A percentile compares a stretch with the other conserved stretches of the same genome.
Conservation (phyloP, 2,797 vertebrate genomes). For the Rhincodon typus region DNA sequence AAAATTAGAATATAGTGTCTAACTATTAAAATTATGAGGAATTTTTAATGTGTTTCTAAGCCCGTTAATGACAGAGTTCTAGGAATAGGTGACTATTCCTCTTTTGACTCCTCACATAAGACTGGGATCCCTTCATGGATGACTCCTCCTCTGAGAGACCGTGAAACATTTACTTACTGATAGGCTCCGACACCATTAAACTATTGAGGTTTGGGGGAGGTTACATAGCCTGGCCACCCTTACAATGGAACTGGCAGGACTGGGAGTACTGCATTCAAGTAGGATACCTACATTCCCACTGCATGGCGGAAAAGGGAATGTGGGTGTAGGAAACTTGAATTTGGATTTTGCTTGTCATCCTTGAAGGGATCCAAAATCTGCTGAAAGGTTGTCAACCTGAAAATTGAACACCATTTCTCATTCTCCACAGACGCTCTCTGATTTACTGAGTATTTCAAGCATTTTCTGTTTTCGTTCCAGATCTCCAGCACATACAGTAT, state of each 20-base stretch:
- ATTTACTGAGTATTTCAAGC: background rate
- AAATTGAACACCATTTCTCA: too few relatives aligned
- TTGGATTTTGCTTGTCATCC: too few relatives aligned
- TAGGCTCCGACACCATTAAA: background rate
- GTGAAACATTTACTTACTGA: background rate
- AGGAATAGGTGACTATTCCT: background rate
- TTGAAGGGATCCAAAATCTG: too few relatives aligned
- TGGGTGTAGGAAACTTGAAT: too few relatives aligned
- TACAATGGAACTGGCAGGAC: background rate
- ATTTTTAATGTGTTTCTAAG: background rate
- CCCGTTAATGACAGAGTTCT: background rate
- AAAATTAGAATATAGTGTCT: too few relatives aligned
- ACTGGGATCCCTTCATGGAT: background rate
- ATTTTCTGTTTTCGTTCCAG: too few relatives aligned
- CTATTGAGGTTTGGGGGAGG: too few relatives aligned
- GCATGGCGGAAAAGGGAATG: too few relatives aligned
- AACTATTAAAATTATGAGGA: background rate
- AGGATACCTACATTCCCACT: too few relatives aligned
- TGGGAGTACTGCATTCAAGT: too few relatives aligned
- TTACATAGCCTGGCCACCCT: background rate
- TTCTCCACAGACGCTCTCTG: too few relatives aligned
- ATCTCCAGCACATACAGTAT: background rate
- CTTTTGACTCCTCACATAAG: background rate
- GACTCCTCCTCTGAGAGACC: background rate
- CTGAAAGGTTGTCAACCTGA: too few relatives aligned